These are phyloP conservation scores for Agrochola lychnidis DNA, from an alignment of 2,888 invertebrate species.

Conservation along the genomic window DNA sequence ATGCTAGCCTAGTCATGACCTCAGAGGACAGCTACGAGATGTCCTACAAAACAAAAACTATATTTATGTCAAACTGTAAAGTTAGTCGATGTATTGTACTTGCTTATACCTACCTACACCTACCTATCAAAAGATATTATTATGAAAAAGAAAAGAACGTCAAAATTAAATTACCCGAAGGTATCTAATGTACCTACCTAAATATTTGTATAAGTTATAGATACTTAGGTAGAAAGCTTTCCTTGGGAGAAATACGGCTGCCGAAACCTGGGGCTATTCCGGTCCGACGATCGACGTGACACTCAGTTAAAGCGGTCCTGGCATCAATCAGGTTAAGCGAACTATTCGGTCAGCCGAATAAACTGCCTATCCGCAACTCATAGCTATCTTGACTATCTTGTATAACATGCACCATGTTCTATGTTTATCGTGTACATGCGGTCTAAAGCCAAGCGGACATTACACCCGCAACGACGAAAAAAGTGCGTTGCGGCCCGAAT, in stretches of 20 bases:
- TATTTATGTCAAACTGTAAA: not conserved
- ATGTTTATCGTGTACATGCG: not conserved
- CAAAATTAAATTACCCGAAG: too few species aligned
- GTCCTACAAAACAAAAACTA: not conserved
- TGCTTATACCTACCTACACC: too few species aligned
- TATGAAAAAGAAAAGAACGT: too few species aligned
- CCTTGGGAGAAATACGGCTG: not conserved
- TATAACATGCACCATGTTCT: not conserved
- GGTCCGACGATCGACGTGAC: not conserved
- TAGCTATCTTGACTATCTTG: not conserved
- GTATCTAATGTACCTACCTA: too few species aligned
- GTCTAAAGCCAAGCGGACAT: not conserved
- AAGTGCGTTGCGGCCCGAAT: not conserved
- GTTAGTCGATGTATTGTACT: not conserved
- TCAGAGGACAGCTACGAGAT: too few species aligned
- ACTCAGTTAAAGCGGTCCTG: constrained; percentile 3
- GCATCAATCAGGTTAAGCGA: constrained; percentile 24
- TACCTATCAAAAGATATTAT: too few species aligned
- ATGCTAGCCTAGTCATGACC: not conserved
- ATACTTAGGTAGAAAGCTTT: not conserved
- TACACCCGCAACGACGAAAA: not conserved
- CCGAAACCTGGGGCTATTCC: constrained; percentile 6
- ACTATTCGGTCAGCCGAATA: constrained; percentile 6
- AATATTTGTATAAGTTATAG: too few species aligned
- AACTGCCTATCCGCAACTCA: not conserved